Conservation (phyloP, 1,140 invertebrate species). For the Eumeta japonica region DNA sequence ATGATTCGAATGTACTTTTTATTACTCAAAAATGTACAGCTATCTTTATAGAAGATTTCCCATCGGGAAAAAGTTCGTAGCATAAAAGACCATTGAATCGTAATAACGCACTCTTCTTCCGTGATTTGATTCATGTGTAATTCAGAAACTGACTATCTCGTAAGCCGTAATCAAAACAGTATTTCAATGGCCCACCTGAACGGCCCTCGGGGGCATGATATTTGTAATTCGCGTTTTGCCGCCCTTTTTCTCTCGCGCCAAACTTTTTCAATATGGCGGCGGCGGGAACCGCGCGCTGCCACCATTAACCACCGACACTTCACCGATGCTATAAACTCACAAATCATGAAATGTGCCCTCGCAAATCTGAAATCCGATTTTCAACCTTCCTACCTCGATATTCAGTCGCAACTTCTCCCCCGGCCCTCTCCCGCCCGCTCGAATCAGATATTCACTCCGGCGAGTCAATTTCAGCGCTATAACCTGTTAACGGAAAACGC, state of each 20-base stretch:
- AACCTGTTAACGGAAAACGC: constrained; percentile 24
- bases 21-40: too few species aligned
- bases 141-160: too few species aligned
- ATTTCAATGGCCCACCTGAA: too few species aligned
- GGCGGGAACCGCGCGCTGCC: constrained; percentile 45
- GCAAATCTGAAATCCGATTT: constrained; percentile 14
- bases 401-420: constrained; percentile 18
- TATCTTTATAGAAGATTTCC: too few species aligned
- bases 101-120: too few species aligned
- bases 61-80: too few species aligned
- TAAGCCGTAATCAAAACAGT: too few species aligned
- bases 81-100: too few species aligned
- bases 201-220: too few species aligned
- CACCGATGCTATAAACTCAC: constrained; percentile 58
- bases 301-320: constrained; percentile 57
- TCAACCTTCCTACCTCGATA: constrained; percentile 15
- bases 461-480: constrained; percentile 48
- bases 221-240: constrained; percentile 18
- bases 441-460: constrained; percentile 30
- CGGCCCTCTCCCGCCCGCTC: too few species aligned
- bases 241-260: constrained; percentile 41
- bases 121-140: too few species aligned
- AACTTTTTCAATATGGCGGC: constrained; percentile 56
- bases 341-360: constrained; percentile 54
- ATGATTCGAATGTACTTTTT: too few species aligned